Conservation (phyloP, 2,113 vertebrate genomes). For the Perca schrenkii region DNA sequence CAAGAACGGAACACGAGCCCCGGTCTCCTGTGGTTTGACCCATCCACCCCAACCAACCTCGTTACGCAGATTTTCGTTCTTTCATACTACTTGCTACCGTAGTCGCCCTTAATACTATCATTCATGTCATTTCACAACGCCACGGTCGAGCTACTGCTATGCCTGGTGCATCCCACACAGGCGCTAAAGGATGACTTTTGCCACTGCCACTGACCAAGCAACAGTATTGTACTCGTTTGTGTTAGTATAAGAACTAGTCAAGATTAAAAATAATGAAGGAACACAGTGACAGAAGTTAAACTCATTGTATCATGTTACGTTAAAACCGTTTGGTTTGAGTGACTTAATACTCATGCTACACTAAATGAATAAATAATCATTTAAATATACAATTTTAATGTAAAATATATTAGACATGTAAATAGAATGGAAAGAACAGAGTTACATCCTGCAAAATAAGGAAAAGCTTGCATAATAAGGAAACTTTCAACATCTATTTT, state of each 20-base stretch:
- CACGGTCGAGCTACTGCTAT: no score
- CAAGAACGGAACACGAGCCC: no score
- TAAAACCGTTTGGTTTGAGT: not conserved
- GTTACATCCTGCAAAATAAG: not conserved
- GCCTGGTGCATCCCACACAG: no score
- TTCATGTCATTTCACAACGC: no score
- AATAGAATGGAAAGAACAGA: not conserved
- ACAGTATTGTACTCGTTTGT: no score
- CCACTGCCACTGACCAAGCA: no score
- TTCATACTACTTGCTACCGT: no score
- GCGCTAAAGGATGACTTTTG: no score
- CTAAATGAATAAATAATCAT: not conserved
- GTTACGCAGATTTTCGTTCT: no score
- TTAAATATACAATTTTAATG: not conserved
- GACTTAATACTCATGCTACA: not conserved
- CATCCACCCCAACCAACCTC: no score
- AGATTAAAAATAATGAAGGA: not conserved
- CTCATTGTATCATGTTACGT: not conserved
- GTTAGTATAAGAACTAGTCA: not conserved
- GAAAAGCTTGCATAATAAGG: not conserved
- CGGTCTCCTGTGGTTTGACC: no score
- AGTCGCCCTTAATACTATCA: no score
- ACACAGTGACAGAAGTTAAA: not conserved
- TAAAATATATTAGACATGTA: not conserved
- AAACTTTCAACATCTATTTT: slow-evolving; percentile 6